Base-by-base conservation (phyloP, 2,888 invertebrate genomes). In the Cephus spinipes region DNA sequence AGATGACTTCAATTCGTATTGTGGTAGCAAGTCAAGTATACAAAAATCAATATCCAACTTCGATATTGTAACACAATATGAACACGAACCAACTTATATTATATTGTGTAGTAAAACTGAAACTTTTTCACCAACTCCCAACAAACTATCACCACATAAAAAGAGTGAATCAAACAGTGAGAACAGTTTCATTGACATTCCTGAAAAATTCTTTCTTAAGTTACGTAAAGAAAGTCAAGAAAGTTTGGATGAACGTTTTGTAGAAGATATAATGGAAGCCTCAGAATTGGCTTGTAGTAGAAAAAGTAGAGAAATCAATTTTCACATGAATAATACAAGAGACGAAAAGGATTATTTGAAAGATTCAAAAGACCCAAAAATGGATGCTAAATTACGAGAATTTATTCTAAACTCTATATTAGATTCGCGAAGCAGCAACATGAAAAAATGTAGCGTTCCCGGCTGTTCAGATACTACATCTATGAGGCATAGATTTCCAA, bases 401-500 rank as follows among this genome's bases (percentile, higher is more conserved):
- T 71, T 33, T 9, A 32, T 71, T 32, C 11, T 71, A 32, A 71
- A 71, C 31, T 71, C 33, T 12, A 71, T 71, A 32, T 33, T 71
- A 12, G 23, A 71, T 15, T 71, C 71, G 6, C 71, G 71, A 32
- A 71, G 23, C 31, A 71, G 33, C 33, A 32, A 31, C 33, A 33
- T 71, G 71, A 71, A 71, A 30, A 71, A 71, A 23, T 71, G 71
- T 23, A 33, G 31, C 3, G 71, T 71, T 12, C 71, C 71, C 31
- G 71, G 71, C 15, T 71, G 71, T 33, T 32, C 15, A 33, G 71
- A 71, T 30, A 71, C 71, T 23, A 71, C 71, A 71, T 71, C 71
- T 71, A 71, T 71, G 71, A 71, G 71, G 33, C 71, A 71, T 11
- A 71, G 71, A 71, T 71, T 71, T 71, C 71, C 71, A 71, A 71